A percentile compares a stretch with the other conserved stretches of the same genome.
phyloP scores from a whole-genome alignment of 2,888 invertebrate genomes.

The Drosophila atroscutellata region DNA sequence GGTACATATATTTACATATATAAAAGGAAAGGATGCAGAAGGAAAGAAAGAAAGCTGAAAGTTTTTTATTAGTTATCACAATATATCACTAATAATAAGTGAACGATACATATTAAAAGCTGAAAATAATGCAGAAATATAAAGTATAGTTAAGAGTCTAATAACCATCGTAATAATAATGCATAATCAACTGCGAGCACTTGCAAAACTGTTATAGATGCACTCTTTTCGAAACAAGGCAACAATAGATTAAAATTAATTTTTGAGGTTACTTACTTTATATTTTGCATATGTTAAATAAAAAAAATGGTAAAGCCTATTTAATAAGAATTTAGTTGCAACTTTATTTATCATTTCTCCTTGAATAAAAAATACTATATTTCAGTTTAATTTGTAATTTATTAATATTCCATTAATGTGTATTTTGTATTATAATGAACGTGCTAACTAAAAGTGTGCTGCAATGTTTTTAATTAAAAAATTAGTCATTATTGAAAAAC shows the following conservation, averaged over 20 bases:
- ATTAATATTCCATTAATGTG: slow-evolving; percentile 52
- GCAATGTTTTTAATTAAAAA: slow-evolving; percentile 70
- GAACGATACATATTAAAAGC: slow-evolving; percentile 72
- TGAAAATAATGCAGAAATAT: slow-evolving; percentile 76
- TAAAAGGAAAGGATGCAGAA: slow-evolving; percentile 15
- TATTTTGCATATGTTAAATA: slow-evolving; percentile 12
- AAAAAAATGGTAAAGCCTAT: slow-evolving; percentile 42
- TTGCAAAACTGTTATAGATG: slow-evolving; percentile 59
- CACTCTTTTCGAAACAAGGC: slow-evolving; percentile 55
- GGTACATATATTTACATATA: slow-evolving; percentile 24
- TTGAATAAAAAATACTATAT: slow-evolving; percentile 20
- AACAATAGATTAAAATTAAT: slow-evolving; percentile 26
- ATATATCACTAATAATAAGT: slow-evolving; percentile 55
- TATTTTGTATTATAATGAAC: slow-evolving; percentile 68
- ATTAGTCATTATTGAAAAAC: slow-evolving; percentile 55
- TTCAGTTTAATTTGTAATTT: slow-evolving; percentile 44
- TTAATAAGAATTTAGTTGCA: slow-evolving; percentile 29
- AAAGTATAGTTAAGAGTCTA: slow-evolving; percentile 57
- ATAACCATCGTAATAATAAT: slow-evolving; percentile 51
- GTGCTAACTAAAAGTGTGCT: slow-evolving; percentile 76
- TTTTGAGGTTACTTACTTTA: slow-evolving; percentile 7
- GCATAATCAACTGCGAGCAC: slow-evolving; percentile 61
- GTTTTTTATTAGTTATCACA: slow-evolving; percentile 70
- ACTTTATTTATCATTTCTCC: slow-evolving; percentile 27
- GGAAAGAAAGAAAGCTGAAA: slow-evolving; percentile 37